Base-by-base conservation (phyloP, 1,140 invertebrate species). In the Periplaneta americana region DNA sequence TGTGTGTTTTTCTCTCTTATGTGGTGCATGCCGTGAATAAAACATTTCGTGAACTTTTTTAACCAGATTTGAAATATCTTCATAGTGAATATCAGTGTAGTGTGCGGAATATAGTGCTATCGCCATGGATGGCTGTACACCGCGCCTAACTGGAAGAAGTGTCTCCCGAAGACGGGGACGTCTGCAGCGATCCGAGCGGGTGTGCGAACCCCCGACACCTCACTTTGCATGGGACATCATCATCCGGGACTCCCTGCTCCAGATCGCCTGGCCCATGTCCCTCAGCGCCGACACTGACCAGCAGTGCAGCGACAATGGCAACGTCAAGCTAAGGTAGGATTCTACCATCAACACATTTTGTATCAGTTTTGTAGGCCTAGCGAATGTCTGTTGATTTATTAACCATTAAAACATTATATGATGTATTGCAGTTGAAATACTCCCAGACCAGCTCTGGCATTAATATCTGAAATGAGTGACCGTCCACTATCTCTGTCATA, bases 201-300 rank as follows among this genome's bases (percentile, higher is more conserved):
- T 87, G 22, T 83, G 74, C 78, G 85, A 85, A 31, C 77, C 82
- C 17, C 75, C 78, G 11, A 74, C 84, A 0, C 85, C 84, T 34
- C 84, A 86, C 33, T 84, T 82, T 22, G 87, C 87, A 13, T 88
- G 88, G 88, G 86, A 88, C 74, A 85, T 87, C 37, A 85, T 89
- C 81, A 86, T 89, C 57, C 83, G 87, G 11, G 88, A 89, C 78
- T 87, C 86, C 8, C 83, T 89, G 32, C 78, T 88, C 34, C 88
- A 88, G 74, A 87, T 87, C 28, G 87, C 87, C 0, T 89, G 88
- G 88, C 88, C 88, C 9, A 87, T 89, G 79, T 88, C 88, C 0
- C 83, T 88, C 18, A 86, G 86, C 35, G 85, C 86, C 22, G 87
- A 88, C 48, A 80, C 76, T 34, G 82, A 82, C 74, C 75, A 0